A percentile compares a stretch with the other conserved stretches of the same genome.
phyloP scores from a whole-genome alignment of 1,140 invertebrate species.

The Eciton burchellii region DNA sequence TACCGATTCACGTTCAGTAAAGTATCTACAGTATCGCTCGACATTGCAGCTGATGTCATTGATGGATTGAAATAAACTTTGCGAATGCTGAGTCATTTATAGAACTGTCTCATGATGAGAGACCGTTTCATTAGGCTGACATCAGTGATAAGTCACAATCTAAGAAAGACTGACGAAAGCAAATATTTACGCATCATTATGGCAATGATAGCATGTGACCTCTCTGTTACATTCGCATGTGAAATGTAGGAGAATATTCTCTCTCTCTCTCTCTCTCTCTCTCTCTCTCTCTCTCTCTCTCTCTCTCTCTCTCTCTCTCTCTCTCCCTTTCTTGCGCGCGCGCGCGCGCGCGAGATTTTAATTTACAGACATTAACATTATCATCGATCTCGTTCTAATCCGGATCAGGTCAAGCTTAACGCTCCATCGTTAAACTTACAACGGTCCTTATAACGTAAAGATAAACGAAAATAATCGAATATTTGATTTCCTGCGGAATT shows the following conservation, averaged over 20 bases:
- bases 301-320: too few species aligned
- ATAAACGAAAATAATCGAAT: too few species aligned
- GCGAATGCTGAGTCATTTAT: slow-evolving; percentile 49
- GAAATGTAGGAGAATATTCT: neutral
- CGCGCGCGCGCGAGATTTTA: too few species aligned
- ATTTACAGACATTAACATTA: too few species aligned
- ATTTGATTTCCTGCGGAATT: too few species aligned
- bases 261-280: too few species aligned
- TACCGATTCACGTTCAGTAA: slow-evolving; percentile 11
- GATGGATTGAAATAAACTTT: neutral
- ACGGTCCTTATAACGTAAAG: too few species aligned
- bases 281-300: too few species aligned
- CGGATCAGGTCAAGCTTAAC: too few species aligned
- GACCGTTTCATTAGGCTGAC: slow-evolving; percentile 16
- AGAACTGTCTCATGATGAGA: slow-evolving; percentile 2
- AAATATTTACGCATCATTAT: neutral
- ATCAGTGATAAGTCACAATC: slow-evolving; percentile 18
- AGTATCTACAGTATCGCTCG: slow-evolving; percentile 28
- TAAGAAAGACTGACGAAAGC: neutral
- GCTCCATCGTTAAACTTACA: too few species aligned
- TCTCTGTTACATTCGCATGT: neutral
- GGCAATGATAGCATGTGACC: neutral
- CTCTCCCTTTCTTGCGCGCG: too few species aligned
- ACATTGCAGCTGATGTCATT: neutral
- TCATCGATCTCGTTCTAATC: too few species aligned